phyloP scores from a whole-genome alignment of 2,888 invertebrate species.

The Metalampra italica region DNA sequence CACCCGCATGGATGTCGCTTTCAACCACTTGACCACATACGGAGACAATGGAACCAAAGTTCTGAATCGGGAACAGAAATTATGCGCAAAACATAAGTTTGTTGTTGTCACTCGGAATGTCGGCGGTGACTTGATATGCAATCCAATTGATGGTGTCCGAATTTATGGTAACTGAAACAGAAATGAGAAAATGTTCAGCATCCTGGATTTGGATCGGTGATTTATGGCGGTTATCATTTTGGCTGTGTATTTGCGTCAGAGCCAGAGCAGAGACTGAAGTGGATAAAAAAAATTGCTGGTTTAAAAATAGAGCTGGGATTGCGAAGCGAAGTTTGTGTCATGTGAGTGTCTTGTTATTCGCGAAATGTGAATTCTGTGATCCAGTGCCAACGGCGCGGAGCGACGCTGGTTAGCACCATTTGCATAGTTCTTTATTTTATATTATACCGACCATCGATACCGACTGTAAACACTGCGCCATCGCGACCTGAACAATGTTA shows the following conservation, averaged over 20 bases:
- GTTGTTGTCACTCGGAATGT: constrained; percentile 32
- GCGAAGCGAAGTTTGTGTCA: constrained; percentile 57
- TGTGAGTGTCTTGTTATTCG: constrained; percentile 57
- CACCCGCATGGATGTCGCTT: constrained; percentile 72
- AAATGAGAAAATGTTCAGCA: constrained; percentile 36
- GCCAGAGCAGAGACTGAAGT: constrained; percentile 54
- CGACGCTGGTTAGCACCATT: constrained; percentile 56
- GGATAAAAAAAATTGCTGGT: constrained; percentile 56
- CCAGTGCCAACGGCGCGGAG: constrained; percentile 50
- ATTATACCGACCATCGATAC: constrained; percentile 35
- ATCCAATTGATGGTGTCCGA: constrained; percentile 51
- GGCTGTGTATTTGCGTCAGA: constrained; percentile 54
- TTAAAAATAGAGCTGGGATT: constrained; percentile 60
- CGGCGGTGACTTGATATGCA: constrained; percentile 60
- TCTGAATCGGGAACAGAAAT: constrained; percentile 58
- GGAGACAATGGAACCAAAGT: constrained; percentile 60
- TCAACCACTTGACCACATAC: constrained; percentile 72
- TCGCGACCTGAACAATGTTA: constrained; percentile 34
- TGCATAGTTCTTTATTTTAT: constrained; percentile 21
- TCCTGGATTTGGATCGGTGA: constrained; percentile 16
- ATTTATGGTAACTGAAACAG: constrained; percentile 73
- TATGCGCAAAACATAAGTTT: constrained; percentile 67
- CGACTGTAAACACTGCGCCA: constrained; percentile 54
- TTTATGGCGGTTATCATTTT: constrained; percentile 41
- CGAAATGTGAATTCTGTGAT: constrained; percentile 38